Base-by-base conservation (phyloP, 2,888 invertebrate genomes). In the Metellina segmentata region DNA sequence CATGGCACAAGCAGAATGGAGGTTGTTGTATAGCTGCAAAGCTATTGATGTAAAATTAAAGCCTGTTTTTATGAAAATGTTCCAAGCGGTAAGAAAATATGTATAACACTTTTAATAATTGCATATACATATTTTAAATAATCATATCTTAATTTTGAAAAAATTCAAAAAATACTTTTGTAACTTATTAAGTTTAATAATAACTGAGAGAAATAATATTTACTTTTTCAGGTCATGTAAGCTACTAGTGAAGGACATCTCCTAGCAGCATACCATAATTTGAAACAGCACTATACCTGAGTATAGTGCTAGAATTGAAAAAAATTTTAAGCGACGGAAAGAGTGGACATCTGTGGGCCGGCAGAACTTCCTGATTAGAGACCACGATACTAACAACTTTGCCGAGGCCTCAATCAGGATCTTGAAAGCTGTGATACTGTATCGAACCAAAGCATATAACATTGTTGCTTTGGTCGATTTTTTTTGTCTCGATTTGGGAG, bases 181-280 rank as follows among this genome's bases (percentile, higher is more conserved):
- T 20, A 72, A 19, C 20, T 72, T 13, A 72, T n/a, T 20, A 19
- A 20, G 9, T 20, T 72, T 20, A 11, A 19, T 19, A n/a, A 72
- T 19, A n/a, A 20, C 4, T 20, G 19, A 72, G 5, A 72, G 72
- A n/a, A n/a, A n/a, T 72, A 72, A 72, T 19, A 13, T 82, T 69
- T 48, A 5, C 11, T 70, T 48, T 82, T 82, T 71, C 61, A 82
- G 82, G 82, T 82, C 0, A 70, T 82, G 70, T 82, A 82, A 70
- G 82, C 82, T 9, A 49, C 16, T 7, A n/a, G 19, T 9, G 82
- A 82, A 34, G 71, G 16, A 8, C 6, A 7, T 1, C 20, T 82
- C 6, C 16, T 11, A 48, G 6, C 16, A 34, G 1, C 69, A 20
- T 13, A n/a, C 13, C 2, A 2, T 6, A n/a, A 8, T 6, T 53